Base-by-base conservation (phyloP, 2,888 invertebrate genomes). In the Phragmatobia fuliginosa region DNA sequence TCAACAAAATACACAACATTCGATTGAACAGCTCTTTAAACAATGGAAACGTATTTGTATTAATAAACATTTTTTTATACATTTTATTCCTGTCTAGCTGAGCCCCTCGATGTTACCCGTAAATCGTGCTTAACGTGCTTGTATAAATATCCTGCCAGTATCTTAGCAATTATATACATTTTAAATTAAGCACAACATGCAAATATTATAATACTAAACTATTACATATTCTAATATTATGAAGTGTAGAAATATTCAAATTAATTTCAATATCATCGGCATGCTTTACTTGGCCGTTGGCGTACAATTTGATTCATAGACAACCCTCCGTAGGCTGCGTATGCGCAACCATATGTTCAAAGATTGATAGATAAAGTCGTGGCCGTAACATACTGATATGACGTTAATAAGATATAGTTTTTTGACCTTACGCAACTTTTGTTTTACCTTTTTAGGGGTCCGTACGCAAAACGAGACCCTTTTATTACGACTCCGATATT, bases 381-480 rank as follows among this genome's bases (percentile, higher is more conserved):
- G 65, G 78, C 62, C 66, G 82, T 78, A 87, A 84, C 87, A 89
- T 91, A 86, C 81, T 88, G 85, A 82, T 87, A 85, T 83, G 85
- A 87, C 85, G 86, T 87, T 88, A 83, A 82, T 78, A 80, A 84
- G 81, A 81, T 68, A 77, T 64, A 78, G 83, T 80, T 79, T 80
- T 70, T 81, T 84, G 85, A 85, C 82, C 83, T 66, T 18, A 31
- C 11, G 36, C 21, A 36, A 10, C 0, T 33, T 36, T 49, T 66
- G 25, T 66, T 45, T 32, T 14, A 28, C 21, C 5, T 28, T 52
- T 52, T 25, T 52, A n/a, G n/a, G n/a, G n/a, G n/a, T n/a, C n/a
- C n/a, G n/a, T n/a, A n/a, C n/a, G n/a, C n/a, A n/a, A n/a, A n/a
- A n/a, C n/a, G n/a, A n/a, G n/a, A n/a, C n/a, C n/a, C n/a, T n/a